Evolutionary conservation across 2,888 invertebrate species (phyloP).

Genomic region (Homarus gammarus): DNA sequence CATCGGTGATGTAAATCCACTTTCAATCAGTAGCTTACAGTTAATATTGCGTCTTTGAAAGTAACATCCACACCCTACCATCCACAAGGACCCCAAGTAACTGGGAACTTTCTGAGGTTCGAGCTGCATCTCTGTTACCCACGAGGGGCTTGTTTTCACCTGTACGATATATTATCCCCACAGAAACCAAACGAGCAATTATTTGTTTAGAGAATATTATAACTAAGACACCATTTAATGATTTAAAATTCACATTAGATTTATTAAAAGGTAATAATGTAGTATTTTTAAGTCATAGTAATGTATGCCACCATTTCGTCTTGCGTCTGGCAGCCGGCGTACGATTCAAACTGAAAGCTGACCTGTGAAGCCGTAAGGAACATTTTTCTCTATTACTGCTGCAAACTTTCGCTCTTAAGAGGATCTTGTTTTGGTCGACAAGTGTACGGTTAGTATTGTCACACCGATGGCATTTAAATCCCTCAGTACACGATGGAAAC

Average conservation of each 20-base stretch:
- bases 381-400: neutral
- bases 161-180: neutral
- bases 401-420: conserved; percentile 33
- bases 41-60: no score
- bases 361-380: conserved; percentile 6
- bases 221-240: no score
- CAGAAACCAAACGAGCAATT: no score
- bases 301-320: neutral
- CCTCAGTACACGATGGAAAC: neutral
- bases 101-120: conserved; percentile 23
- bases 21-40: neutral
- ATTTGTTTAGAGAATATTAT: neutral
- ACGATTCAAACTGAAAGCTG: conserved; percentile 59
- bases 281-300: neutral
- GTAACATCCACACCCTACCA: neutral
- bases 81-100: conserved; percentile 9
- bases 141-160: conserved; percentile 28
- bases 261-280: neutral
- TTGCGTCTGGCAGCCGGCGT: conserved; percentile 30
- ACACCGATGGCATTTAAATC: conserved; percentile 30
- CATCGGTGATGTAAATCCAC: neutral
- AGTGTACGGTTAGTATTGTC: conserved; percentile 28
- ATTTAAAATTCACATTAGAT: no score
- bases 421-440: conserved; percentile 14
- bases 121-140: neutral